These are phyloP conservation scores for Sciaenops ocellatus DNA, from an alignment of 2,797 vertebrate genomes.

Conservation along the genomic window DNA sequence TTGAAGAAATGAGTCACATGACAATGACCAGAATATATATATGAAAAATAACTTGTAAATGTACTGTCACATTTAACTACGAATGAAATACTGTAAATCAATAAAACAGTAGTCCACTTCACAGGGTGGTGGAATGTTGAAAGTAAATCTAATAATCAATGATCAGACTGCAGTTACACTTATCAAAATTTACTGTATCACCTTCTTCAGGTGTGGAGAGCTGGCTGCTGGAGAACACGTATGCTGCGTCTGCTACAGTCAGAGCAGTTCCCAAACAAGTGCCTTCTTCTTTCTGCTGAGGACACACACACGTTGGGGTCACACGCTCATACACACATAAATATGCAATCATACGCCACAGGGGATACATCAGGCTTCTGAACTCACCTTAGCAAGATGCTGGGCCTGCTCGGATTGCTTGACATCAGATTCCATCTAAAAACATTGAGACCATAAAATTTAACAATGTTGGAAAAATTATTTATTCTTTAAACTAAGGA, in stretches of 20 bases:
- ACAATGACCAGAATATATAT: neutral
- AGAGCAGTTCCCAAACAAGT: constrained; percentile 90
- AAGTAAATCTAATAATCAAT: neutral
- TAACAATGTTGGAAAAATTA: neutral
- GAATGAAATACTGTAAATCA: neutral
- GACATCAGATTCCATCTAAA: constrained; percentile 93
- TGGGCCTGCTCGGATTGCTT: constrained; percentile 92
- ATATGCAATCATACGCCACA: neutral
- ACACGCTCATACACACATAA: neutral
- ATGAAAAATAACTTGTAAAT: neutral
- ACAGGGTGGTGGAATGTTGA: neutral
- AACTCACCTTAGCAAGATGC: constrained; percentile 84
- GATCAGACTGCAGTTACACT: neutral
- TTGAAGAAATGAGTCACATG: neutral
- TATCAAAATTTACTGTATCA: constrained; percentile 59
- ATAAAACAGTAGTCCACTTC: neutral
- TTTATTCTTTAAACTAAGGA: neutral
- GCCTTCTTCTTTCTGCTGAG: constrained; percentile 84
- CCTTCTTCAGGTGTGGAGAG: constrained; percentile 92
- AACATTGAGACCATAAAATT: neutral
- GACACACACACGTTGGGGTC: constrained; percentile 29
- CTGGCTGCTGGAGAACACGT: constrained; percentile 87
- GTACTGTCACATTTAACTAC: neutral
- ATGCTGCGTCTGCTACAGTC: constrained; percentile 87
- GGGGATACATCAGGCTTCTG: neutral